Evolutionary conservation across 2,113 vertebrate genomes (phyloP).

Genomic region (Xenus cinereus): DNA sequence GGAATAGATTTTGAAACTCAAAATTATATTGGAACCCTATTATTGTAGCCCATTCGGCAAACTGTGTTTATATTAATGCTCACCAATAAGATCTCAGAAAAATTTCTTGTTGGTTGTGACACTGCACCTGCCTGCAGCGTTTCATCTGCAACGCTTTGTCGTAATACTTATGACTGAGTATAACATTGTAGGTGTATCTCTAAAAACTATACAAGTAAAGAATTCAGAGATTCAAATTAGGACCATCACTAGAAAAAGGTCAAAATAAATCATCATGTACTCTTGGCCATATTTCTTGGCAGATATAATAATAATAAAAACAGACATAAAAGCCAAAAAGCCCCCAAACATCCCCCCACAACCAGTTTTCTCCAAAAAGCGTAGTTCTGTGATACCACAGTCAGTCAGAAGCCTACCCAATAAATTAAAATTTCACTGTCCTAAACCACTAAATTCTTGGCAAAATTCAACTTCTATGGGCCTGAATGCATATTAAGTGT

Average conservation of each 20-base stretch:
- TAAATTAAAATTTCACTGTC: not conserved
- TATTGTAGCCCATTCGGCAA: not conserved
- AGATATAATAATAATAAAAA: not conserved
- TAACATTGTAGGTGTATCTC: not conserved
- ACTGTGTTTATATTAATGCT: not conserved
- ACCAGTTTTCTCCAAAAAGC: not conserved
- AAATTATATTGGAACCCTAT: not conserved
- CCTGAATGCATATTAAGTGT: not conserved
- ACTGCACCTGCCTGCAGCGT: not conserved
- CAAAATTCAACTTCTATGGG: not conserved
- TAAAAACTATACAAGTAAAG: not conserved
- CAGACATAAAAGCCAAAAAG: not conserved
- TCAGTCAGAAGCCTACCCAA: not conserved
- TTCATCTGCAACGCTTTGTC: not conserved
- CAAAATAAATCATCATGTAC: not conserved
- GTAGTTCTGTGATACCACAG: not conserved
- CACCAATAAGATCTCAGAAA: not conserved
- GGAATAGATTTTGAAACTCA: not conserved
- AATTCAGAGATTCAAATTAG: not conserved
- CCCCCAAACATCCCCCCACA: rapidly evolving
- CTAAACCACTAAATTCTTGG: not conserved
- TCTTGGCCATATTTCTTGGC: not conserved
- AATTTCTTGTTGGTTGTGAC: not conserved
- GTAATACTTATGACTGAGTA: not conserved
- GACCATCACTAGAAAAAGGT: not conserved